Evolutionary conservation across 2,113 vertebrate species (phyloP), one percentile per base, ranked within the genome.

Genomic region (Diadophis punctatus): DNA sequence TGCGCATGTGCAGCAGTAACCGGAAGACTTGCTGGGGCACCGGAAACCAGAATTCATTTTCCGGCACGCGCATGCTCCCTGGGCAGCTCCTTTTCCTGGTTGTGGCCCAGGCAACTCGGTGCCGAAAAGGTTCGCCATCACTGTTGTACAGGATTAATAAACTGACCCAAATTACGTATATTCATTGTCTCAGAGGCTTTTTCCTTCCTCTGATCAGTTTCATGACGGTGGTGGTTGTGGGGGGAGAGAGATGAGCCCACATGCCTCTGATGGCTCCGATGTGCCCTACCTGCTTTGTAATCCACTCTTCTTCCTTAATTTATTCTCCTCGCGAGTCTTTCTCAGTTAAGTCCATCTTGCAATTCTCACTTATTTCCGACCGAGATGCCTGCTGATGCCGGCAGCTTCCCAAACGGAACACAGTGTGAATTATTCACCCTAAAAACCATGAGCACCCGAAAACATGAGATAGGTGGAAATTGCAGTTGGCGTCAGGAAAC

Each of bases 391-490:
- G 89, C 0, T 93, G 48, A 18, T 90, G 90, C 91, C 10, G 68
- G 23, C 23, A 11, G 39, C 68, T 11, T 30, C 63, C 86, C 52
- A 25, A 63, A 86, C 14, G 46, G 39, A 86, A 80, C 34, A n/a
- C 0, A 87, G 3, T 92, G 90, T 39, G 93, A 93, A 90, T 30
- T 27, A 34, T 94, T 1, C 1, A 3, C 55, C 7, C 49, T 0
- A 84, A 27, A 94, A 94, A 93, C 87, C 58, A 22, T 0, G 88
- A 53, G 90, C 91, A 27, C 85, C 88, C 74, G 25, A 43, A 86
- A 92, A 89, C 0, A 2, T 3, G 0, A 86, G 87, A 93, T 60
- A 74, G 30, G 25, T 90, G 87, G 88, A 91, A 90, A 88, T 63
- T 89, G 25, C 48, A 34, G 0, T 10, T 16, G 94, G 16, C 53